These are phyloP conservation scores for Podotricha telesiphe DNA, from an alignment of 2,888 invertebrate genomes.

Conservation along the genomic window DNA sequence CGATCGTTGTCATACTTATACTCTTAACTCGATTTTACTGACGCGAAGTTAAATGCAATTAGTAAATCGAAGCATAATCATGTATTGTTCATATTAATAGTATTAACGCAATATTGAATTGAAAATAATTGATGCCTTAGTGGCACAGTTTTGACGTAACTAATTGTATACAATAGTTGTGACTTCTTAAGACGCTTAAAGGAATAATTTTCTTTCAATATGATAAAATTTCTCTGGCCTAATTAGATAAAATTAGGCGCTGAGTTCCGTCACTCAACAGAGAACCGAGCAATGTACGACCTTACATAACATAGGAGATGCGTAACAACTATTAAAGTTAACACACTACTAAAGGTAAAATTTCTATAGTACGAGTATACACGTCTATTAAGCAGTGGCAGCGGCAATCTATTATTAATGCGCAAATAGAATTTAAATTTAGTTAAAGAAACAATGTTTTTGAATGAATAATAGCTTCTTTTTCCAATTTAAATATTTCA, in stretches of 20 bases:
- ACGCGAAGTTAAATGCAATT: constrained; percentile 10
- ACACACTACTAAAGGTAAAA: neutral
- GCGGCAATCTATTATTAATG: neutral
- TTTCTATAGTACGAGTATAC: neutral
- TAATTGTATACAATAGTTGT: neutral
- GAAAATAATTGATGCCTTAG: neutral
- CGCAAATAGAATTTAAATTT: neutral
- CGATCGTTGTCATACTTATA: constrained; percentile 2
- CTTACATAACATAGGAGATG: neutral
- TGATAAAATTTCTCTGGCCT: too few relatives aligned
- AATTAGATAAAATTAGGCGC: neutral
- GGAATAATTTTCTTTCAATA: too few relatives aligned
- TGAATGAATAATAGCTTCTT: neutral
- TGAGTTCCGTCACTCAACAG: neutral
- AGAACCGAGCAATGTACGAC: neutral
- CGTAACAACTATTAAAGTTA: neutral
- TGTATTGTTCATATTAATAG: neutral
- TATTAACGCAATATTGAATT: neutral
- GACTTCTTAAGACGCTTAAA: too few relatives aligned
- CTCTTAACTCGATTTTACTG: constrained; percentile 11
- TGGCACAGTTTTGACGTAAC: neutral
- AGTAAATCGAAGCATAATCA: constrained; percentile 4
- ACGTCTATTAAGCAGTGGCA: neutral
- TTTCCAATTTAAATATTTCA: neutral
- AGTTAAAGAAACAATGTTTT: neutral